A percentile compares a stretch with the other conserved stretches of the same genome.
phyloP scores from a whole-genome alignment of 2,113 vertebrate species.

The Myrmophylax atrothorax region DNA sequence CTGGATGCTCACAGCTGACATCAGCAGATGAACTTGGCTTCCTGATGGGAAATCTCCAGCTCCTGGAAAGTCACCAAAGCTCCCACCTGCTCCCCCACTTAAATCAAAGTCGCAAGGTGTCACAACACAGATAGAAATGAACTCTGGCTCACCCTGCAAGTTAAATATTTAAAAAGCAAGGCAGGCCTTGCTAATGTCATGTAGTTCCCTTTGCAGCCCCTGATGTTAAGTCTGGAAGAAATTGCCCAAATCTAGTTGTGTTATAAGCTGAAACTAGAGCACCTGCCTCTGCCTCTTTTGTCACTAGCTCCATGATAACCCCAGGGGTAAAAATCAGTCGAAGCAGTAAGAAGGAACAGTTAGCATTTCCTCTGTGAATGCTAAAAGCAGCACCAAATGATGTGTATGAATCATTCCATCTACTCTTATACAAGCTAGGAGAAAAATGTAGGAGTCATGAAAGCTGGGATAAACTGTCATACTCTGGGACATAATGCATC shows the following conservation, averaged over 20 bases:
- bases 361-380: constrained; percentile 17
- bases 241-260: neutral
- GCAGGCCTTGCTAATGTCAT: neutral
- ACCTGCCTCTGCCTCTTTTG: neutral
- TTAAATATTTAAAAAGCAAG: neutral
- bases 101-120: constrained; percentile 8
- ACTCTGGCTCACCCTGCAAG: neutral
- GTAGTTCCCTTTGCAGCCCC: neutral
- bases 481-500: neutral
- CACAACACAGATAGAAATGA: neutral
- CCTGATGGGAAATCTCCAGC: neutral
- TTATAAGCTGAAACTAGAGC: neutral
- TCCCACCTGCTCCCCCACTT: neutral
- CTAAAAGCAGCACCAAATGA: constrained; percentile 36
- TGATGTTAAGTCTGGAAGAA: neutral
- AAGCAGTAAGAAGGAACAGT: neutral
- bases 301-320: neutral
- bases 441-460: constrained; percentile 6
- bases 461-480: neutral
- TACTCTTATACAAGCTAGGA: neutral
- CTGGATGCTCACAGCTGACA: neutral
- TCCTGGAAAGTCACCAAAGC: neutral
- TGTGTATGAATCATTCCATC: constrained; percentile 24
- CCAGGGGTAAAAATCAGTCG: neutral
- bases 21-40: neutral